Conservation (phyloP, 2,797 vertebrate species). For the Perodicticus potto region DNA sequence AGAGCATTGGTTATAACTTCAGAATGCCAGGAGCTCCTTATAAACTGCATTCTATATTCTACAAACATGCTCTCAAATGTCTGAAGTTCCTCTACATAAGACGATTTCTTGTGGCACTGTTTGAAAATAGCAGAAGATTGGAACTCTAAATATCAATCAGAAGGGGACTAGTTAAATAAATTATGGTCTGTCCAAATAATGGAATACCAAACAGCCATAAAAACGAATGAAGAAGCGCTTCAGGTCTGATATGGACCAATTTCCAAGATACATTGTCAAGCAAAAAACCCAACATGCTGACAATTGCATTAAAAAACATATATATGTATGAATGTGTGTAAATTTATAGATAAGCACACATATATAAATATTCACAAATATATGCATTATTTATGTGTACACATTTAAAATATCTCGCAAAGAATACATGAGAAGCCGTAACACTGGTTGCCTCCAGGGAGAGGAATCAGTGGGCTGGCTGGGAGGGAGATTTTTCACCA, state of each 20-base stretch:
- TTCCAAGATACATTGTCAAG: constrained; percentile 82
- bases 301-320: constrained; percentile 72
- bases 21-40: background rate
- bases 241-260: constrained; percentile 68
- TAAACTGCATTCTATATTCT: background rate
- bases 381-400: background rate
- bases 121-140: constrained; percentile 58
- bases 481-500: background rate
- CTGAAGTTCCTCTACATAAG: background rate
- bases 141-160: constrained; percentile 70
- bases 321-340: background rate
- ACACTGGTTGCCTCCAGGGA: background rate
- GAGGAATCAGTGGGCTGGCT: background rate
- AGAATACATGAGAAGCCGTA: background rate
- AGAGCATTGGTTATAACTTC: background rate
- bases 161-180: constrained; percentile 72
- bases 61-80: background rate
- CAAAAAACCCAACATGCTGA: constrained; percentile 50
- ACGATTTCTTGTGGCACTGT: background rate
- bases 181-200: constrained; percentile 54
- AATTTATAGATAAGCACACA: constrained; percentile 75
- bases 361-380: constrained; percentile 76
- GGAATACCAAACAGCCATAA: constrained; percentile 74
- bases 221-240: constrained; percentile 73
- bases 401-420: constrained; percentile 24